Conservation (phyloP, 2,888 invertebrate genomes). For the Onthophagus sagittarius region DNA sequence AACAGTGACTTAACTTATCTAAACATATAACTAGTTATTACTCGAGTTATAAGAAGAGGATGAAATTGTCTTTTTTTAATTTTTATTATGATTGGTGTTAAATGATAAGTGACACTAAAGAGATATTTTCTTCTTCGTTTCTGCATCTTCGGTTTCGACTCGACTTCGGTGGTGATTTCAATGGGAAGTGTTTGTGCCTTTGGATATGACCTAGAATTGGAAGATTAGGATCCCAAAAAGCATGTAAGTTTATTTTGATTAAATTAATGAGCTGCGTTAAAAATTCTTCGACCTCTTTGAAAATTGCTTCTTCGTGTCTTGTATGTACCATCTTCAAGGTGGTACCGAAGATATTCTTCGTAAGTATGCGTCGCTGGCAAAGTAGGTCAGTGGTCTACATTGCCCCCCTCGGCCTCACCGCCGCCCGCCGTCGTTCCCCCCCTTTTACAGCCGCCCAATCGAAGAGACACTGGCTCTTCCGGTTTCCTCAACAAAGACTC, state of each 20-base stretch:
- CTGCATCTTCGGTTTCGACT: not conserved
- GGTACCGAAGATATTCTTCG: slow-evolving; percentile 10
- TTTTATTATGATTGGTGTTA: not conserved
- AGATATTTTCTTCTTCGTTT: not conserved
- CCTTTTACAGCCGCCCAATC: slow-evolving; percentile 32
- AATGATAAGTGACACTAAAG: not conserved
- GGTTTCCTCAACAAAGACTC: slow-evolving; percentile 32
- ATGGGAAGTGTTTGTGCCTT: not conserved
- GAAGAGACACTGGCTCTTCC: slow-evolving; percentile 39
- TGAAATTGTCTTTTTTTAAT: no score
- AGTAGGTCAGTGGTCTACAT: slow-evolving; percentile 46
- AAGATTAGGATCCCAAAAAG: not conserved
- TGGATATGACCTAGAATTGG: not conserved
- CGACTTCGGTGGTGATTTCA: not conserved
- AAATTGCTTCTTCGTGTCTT: not conserved
- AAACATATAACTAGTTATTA: no score
- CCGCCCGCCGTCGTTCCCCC: slow-evolving; percentile 36
- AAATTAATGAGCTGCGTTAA: not conserved
- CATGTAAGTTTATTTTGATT: not conserved
- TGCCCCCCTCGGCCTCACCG: slow-evolving; percentile 34
- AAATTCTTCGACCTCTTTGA: not conserved
- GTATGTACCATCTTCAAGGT: slow-evolving; percentile 3
- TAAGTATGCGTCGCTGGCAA: slow-evolving; percentile 38
- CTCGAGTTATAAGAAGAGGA: not conserved
- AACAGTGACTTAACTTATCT: not conserved